phyloP scores from a whole-genome alignment of 2,888 invertebrate species.

The Atethmia centrago region DNA sequence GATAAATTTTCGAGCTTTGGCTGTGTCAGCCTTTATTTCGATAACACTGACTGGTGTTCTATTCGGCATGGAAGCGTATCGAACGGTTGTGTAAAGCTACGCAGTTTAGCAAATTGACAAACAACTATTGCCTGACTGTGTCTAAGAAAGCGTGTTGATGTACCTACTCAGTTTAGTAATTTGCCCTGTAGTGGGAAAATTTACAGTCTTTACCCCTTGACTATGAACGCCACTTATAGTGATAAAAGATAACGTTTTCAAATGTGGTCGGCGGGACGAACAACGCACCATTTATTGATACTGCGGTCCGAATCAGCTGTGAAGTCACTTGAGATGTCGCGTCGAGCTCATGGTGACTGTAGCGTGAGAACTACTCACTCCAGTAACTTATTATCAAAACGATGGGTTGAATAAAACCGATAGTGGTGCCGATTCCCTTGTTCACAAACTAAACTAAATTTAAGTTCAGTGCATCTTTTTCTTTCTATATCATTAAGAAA shows the following conservation, averaged over 20 bases:
- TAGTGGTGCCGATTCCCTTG: no score
- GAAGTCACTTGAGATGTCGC: constrained; percentile 25
- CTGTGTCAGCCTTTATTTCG: no score
- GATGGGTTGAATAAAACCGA: no score
- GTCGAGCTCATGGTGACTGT: neutral
- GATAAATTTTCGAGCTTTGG: neutral
- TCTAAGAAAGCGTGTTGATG: neutral
- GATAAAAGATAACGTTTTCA: constrained; percentile 16
- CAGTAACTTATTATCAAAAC: neutral
- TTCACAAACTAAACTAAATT: no score
- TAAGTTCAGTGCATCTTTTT: no score
- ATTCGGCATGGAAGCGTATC: neutral
- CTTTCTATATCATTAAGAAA: no score
- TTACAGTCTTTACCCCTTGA: neutral
- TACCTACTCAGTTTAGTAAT: neutral
- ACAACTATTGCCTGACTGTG: neutral
- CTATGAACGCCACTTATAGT: neutral
- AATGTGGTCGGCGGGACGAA: constrained; percentile 23
- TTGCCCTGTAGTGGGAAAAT: neutral
- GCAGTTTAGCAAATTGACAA: neutral
- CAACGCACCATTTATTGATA: constrained; percentile 15
- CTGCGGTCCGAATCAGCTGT: constrained; percentile 20
- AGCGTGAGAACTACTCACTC: constrained; percentile 41
- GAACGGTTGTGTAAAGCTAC: neutral
- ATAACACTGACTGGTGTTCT: neutral